Conservation (phyloP, 1,140 invertebrate species). For the Bombus balteatus region DNA sequence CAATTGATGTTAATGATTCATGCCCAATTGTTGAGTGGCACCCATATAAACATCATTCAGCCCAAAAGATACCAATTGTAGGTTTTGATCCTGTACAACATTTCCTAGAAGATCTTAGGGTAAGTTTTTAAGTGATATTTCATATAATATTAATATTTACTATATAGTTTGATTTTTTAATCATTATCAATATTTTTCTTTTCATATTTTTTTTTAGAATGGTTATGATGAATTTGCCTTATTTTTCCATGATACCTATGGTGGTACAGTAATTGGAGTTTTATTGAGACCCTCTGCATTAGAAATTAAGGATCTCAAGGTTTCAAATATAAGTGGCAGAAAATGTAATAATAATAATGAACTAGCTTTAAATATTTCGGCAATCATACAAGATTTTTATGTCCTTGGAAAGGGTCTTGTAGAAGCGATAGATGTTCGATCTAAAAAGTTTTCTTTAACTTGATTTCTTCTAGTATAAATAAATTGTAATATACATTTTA, state of each 20-base stretch:
- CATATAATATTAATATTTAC: neutral
- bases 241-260: slow-evolving; percentile 95
- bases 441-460: slow-evolving; percentile 61
- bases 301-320: slow-evolving; percentile 88
- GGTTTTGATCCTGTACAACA: slow-evolving; percentile 89
- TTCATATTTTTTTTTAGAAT: slow-evolving; percentile 81
- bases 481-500: neutral
- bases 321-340: slow-evolving; percentile 82
- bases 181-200: neutral
- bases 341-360: slow-evolving; percentile 80
- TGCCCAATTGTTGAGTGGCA: slow-evolving; percentile 51
- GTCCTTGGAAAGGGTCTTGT: slow-evolving; percentile 87
- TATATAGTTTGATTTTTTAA: slow-evolving; percentile 8
- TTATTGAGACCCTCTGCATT: slow-evolving; percentile 89
- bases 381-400: slow-evolving; percentile 89
- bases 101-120: slow-evolving; percentile 90
- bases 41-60: slow-evolving; percentile 64
- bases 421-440: slow-evolving; percentile 79
- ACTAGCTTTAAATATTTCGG: slow-evolving; percentile 85
- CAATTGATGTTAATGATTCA: slow-evolving; percentile 70
- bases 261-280: slow-evolving; percentile 91
- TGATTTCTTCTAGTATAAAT: neutral
- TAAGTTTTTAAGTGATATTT: slow-evolving; percentile 79
- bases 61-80: slow-evolving; percentile 86
- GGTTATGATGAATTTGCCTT: slow-evolving; percentile 90